Conservation (phyloP, 2,888 invertebrate genomes). For the Ectemnius continuus region DNA sequence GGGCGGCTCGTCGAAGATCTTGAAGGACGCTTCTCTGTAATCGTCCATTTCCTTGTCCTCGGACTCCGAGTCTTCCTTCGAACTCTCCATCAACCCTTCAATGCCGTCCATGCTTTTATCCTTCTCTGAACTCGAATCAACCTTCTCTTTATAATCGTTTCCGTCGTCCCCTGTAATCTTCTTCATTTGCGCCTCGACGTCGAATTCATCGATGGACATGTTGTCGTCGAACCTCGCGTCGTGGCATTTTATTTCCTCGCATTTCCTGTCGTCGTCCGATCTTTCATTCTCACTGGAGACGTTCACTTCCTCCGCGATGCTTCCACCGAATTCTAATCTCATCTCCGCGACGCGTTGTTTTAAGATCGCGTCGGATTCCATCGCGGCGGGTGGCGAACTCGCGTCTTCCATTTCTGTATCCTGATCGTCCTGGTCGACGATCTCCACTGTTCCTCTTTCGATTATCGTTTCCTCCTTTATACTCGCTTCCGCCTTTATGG, state of each 20-base stretch:
- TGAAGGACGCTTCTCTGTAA: constrained; percentile 52
- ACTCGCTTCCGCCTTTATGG: constrained; percentile 22
- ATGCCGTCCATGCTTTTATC: constrained; percentile 75
- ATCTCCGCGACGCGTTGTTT: constrained; percentile 78
- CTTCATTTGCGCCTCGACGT: constrained; percentile 76
- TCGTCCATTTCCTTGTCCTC: constrained; percentile 67
- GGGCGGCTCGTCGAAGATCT: constrained; percentile 50
- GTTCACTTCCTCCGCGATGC: constrained; percentile 60
- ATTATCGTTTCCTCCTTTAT: constrained; percentile 21
- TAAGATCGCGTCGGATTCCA: constrained; percentile 78
- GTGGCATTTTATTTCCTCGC: constrained; percentile 41
- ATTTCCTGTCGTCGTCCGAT: constrained; percentile 58
- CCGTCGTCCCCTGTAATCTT: constrained; percentile 76
- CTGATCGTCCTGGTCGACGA: constrained; percentile 71
- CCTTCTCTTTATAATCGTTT: constrained; percentile 74
- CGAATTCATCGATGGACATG: constrained; percentile 74
- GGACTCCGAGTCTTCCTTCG: constrained; percentile 74
- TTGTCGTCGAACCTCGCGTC: constrained; percentile 66
- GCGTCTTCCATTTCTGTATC: constrained; percentile 77
- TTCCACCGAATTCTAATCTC: constrained; percentile 77
- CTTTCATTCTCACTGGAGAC: constrained; percentile 61
- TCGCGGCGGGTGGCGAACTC: constrained; percentile 73
- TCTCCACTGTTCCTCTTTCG: constrained; percentile 75
- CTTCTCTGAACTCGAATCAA: constrained; percentile 68
- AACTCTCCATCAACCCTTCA: constrained; percentile 75